These are phyloP conservation scores for Cinara cedri DNA, from an alignment of 2,888 invertebrate species.

Conservation along the genomic window DNA sequence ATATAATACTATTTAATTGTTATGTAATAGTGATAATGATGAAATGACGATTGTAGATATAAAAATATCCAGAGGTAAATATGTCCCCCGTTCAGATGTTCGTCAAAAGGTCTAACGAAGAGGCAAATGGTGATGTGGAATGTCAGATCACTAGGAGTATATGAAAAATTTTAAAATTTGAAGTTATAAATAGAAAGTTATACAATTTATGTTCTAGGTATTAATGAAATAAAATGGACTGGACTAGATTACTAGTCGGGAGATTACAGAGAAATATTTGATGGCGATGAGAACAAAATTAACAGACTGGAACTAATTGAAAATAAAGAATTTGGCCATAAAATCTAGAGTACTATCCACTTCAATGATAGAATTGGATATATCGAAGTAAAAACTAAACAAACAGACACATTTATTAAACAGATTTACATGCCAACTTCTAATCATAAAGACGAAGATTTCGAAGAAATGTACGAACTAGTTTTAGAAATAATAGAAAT, in stretches of 20 bases:
- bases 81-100: no score
- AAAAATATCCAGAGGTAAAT: no score
- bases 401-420: constrained; percentile 25
- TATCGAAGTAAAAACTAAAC: constrained; percentile 38
- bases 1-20: no score
- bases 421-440: constrained; percentile 57
- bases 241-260: constrained; percentile 14
- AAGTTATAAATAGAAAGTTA: constrained; percentile 18
- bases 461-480: no score
- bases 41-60: no score
- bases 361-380: constrained; percentile 36
- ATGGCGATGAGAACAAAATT: constrained; percentile 23
- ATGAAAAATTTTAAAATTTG: constrained; percentile 24
- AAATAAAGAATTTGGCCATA: constrained; percentile 2
- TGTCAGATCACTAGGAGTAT: no score
- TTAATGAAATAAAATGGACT: constrained; percentile 21
- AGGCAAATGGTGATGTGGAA: constrained; percentile 1
- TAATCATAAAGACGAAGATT: no score
- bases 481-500: constrained; percentile 50
- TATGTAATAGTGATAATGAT: no score
- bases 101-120: constrained; percentile 7
- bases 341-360: constrained; percentile 21
- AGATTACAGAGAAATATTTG: constrained; percentile 25
- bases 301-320: constrained; percentile 12
- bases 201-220: constrained; percentile 17